Conservation (phyloP, 2,888 invertebrate genomes). For the Drosophila nr. perissopoda region DNA sequence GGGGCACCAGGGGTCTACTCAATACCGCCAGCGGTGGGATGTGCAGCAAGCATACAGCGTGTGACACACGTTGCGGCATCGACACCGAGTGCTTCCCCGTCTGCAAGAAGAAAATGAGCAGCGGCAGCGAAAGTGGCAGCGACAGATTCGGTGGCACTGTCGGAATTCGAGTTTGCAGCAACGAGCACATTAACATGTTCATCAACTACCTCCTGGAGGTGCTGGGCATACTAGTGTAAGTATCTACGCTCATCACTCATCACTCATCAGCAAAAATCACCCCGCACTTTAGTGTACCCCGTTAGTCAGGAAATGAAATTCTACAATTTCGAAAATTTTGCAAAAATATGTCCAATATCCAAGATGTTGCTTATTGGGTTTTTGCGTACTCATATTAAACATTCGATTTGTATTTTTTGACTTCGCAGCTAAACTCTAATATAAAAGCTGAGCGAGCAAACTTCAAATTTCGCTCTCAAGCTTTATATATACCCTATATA, state of each 20-base stretch:
- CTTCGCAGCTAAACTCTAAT: too few relatives aligned
- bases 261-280: neutral
- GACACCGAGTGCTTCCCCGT: conserved; percentile 25
- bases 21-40: neutral
- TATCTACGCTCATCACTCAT: neutral
- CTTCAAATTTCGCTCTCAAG: too few relatives aligned
- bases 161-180: conserved; percentile 34
- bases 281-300: too few relatives aligned
- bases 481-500: too few relatives aligned
- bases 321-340: neutral
- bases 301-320: neutral
- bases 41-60: conserved; percentile 5
- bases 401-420: too few relatives aligned
- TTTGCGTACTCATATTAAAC: neutral
- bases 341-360: neutral
- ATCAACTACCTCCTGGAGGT: conserved; percentile 58
- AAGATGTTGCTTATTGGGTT: neutral
- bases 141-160: neutral
- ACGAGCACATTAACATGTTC: conserved; percentile 42
- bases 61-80: conserved; percentile 46
- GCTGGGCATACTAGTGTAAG: conserved; percentile 59
- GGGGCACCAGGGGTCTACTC: conserved; percentile 28
- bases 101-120: conserved; percentile 8
- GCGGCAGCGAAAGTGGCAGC: neutral
- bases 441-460: too few relatives aligned